These are phyloP conservation scores for Notarius quadriscutis DNA, from an alignment of 2,113 vertebrate species.

Conservation along the genomic window DNA sequence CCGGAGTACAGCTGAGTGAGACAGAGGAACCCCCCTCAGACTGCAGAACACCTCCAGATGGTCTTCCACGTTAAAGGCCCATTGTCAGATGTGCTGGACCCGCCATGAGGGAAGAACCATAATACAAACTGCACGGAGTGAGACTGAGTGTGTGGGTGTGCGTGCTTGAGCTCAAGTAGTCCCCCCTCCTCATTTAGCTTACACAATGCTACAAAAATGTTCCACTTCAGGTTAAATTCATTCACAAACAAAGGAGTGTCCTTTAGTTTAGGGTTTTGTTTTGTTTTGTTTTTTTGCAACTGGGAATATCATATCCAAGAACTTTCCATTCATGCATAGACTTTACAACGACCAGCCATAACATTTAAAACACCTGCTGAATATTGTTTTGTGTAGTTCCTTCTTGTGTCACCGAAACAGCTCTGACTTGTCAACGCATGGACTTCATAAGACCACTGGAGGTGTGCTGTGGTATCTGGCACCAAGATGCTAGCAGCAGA, in stretches of 20 bases:
- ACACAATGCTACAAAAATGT: slow-evolving; percentile 28
- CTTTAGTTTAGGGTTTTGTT: neutral
- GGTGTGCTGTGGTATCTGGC: too few species aligned
- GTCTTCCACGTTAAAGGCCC: slow-evolving; percentile 65
- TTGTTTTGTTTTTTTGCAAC: neutral
- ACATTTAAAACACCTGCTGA: too few species aligned
- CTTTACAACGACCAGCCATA: too few species aligned
- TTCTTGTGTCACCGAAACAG: too few species aligned
- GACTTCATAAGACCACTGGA: too few species aligned
- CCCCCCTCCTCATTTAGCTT: slow-evolving; percentile 11
- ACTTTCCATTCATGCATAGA: slow-evolving; percentile 22
- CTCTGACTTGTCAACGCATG: too few species aligned
- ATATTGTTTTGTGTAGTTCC: too few species aligned
- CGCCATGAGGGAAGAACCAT: slow-evolving; percentile 51
- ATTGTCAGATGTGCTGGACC: slow-evolving; percentile 66
- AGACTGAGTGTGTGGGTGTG: slow-evolving; percentile 21
- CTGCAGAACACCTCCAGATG: slow-evolving; percentile 74
- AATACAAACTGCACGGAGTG: slow-evolving; percentile 36
- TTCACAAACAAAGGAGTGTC: slow-evolving; percentile 35
- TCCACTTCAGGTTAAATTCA: slow-evolving; percentile 36
- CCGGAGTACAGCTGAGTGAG: slow-evolving; percentile 65
- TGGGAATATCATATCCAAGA: neutral
- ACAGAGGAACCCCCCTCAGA: slow-evolving; percentile 63
- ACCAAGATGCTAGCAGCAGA: too few species aligned
- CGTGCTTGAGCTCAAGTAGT: slow-evolving; percentile 25